phyloP scores from a whole-genome alignment of 2,888 invertebrate species.

The Invenusta paracnida region DNA sequence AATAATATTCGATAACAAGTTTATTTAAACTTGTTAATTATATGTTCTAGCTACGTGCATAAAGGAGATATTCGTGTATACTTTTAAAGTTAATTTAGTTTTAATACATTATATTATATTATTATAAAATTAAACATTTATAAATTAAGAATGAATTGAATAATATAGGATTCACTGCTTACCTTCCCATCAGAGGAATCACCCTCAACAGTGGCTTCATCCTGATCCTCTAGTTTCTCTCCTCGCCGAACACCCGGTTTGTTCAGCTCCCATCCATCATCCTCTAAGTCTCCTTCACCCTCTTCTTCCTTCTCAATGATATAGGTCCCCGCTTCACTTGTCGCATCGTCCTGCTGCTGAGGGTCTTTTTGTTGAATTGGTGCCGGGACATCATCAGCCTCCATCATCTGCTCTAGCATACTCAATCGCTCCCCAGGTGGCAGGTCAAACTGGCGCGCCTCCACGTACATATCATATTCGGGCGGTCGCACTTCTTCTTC shows the following conservation, averaged over 20 bases:
- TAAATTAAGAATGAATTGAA: not conserved
- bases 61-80: too few species aligned
- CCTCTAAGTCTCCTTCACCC: not conserved
- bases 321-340: not conserved
- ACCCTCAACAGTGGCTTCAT: not conserved
- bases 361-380: not conserved
- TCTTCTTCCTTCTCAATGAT: not conserved
- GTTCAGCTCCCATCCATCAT: not conserved
- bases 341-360: not conserved
- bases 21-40: too few species aligned
- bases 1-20: too few species aligned
- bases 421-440: not conserved
- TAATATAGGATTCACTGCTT: not conserved
- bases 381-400: not conserved
- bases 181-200: not conserved
- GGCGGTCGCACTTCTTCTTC: not conserved
- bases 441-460: not conserved
- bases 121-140: too few species aligned
- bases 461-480: not conserved
- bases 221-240: not conserved
- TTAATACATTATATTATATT: too few species aligned
- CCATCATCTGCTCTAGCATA: not conserved
- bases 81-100: too few species aligned
- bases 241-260: not conserved
- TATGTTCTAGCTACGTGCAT: too few species aligned